phyloP scores from a whole-genome alignment of 2,113 vertebrate species.

The Strix aluco region DNA sequence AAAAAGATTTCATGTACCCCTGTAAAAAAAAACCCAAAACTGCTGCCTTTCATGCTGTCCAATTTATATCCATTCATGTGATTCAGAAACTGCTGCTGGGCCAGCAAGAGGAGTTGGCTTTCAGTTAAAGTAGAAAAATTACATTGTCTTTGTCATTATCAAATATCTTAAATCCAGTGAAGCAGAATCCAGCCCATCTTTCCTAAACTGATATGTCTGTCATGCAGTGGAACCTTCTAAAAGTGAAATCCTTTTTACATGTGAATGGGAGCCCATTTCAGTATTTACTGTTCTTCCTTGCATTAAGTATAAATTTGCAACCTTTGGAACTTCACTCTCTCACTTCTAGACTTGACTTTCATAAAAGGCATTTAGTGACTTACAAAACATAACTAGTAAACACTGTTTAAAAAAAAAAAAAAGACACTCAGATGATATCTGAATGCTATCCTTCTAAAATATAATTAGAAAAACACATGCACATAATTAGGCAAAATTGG shows the following conservation, averaged over 20 bases:
- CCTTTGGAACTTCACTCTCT: background rate
- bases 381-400: background rate
- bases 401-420: background rate
- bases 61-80: background rate
- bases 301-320: background rate
- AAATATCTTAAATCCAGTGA: slow-evolving; percentile 15
- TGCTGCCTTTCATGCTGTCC: background rate
- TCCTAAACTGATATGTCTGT: slow-evolving; percentile 37
- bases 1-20: background rate
- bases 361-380: background rate
- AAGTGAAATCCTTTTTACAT: background rate
- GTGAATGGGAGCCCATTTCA: background rate
- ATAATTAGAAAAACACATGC: slow-evolving; percentile 2
- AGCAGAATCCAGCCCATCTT: slow-evolving; percentile 33
- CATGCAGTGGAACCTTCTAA: background rate
- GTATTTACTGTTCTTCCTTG: slow-evolving; percentile 20
- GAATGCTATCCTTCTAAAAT: background rate
- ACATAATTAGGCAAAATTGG: slow-evolving; percentile 1
- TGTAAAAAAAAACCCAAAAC: background rate
- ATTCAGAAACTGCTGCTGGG: background rate
- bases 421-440: background rate
- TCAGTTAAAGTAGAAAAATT: background rate
- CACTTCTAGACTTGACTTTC: background rate
- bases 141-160: background rate
- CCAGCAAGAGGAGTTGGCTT: background rate